A percentile compares a stretch with the other conserved stretches of the same genome.
phyloP scores from a whole-genome alignment of 2,888 invertebrate species.

The Pseudolycoriella hygida region DNA sequence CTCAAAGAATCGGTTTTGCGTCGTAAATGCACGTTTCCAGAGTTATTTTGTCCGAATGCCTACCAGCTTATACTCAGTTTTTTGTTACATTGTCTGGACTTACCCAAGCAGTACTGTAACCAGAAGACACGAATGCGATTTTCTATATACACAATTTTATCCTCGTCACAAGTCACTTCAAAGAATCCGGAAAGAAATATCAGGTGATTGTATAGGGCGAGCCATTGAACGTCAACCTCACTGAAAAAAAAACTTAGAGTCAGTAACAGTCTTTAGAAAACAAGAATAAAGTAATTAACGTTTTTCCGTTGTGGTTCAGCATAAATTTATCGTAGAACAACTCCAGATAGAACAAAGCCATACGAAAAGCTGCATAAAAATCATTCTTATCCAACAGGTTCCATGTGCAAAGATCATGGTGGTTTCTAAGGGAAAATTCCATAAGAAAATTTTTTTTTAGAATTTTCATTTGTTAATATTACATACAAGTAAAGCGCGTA shows the following conservation, averaged over 20 bases:
- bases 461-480: too few relatives aligned
- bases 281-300: not conserved
- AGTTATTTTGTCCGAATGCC: too few relatives aligned
- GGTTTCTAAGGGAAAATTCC: conserved; percentile 15
- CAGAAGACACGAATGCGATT: conserved; percentile 34
- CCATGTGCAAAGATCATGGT: conserved; percentile 17
- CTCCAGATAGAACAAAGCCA: conserved; percentile 18
- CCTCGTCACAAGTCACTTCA: conserved; percentile 23
- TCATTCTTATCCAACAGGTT: conserved; percentile 16
- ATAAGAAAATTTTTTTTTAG: too few relatives aligned
- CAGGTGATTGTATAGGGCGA: conserved; percentile 13
- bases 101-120: conserved; percentile 32
- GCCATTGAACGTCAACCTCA: conserved; percentile 13
- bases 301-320: too few relatives aligned
- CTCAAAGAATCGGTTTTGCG: too few relatives aligned
- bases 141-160: conserved; percentile 28
- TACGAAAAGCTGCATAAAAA: conserved; percentile 16
- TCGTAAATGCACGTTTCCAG: too few relatives aligned
- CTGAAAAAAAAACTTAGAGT: conserved; percentile 7
- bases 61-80: too few relatives aligned
- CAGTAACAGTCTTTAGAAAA: not conserved
- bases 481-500: conserved; percentile 17
- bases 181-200: conserved; percentile 14
- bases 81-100: too few relatives aligned
- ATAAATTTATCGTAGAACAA: conserved; percentile 14